These are phyloP conservation scores for Allolobophora icterica DNA, from an alignment of 2,888 invertebrate species.

Conservation along the genomic window DNA sequence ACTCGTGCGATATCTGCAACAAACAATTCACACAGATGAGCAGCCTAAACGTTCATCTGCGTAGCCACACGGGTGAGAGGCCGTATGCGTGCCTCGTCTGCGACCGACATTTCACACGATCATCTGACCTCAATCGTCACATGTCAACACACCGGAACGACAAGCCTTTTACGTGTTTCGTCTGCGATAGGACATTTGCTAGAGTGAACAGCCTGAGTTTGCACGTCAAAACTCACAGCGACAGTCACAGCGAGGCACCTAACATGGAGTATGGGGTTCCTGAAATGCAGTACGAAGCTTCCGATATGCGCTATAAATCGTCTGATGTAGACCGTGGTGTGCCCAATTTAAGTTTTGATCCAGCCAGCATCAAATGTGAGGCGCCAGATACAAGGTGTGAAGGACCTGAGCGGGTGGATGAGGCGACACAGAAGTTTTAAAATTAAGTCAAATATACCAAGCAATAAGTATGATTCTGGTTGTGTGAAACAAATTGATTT, in stretches of 20 bases:
- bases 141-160: conserved; percentile 18
- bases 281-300: background rate
- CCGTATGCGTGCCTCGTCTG: conserved; percentile 23
- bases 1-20: conserved; percentile 20
- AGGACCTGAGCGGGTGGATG: background rate
- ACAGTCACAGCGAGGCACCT: background rate
- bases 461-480: conserved; percentile 17
- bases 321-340: background rate
- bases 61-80: conserved; percentile 14
- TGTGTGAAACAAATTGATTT: conserved; percentile 4
- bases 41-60: conserved; percentile 24
- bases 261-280: background rate
- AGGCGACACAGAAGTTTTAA: background rate
- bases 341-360: background rate
- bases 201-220: conserved; percentile 21
- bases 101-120: conserved; percentile 27
- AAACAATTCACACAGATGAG: conserved; percentile 26
- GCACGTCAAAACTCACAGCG: conserved; percentile 19
- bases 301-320: background rate
- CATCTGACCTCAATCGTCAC: conserved; percentile 24
- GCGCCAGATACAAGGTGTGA: background rate
- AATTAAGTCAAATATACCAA: background rate
- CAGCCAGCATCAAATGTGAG: background rate
- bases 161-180: conserved; percentile 28
- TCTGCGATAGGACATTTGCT: conserved; percentile 27